Conservation (phyloP, 2,888 invertebrate genomes). For the Cordylochernes scorpioides region DNA sequence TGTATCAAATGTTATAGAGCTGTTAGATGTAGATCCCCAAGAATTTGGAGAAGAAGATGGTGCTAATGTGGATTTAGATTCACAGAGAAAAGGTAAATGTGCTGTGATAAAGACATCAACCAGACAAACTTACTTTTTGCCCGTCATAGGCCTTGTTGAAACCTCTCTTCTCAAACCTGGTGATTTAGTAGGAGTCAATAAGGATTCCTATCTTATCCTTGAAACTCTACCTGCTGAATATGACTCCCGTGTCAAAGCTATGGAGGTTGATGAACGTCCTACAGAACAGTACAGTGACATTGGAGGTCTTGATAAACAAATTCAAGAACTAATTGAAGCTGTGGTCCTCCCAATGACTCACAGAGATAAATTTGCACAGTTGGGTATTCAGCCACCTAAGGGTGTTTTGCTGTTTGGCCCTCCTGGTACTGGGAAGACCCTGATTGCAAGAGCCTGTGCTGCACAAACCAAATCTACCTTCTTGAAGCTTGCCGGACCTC, state of each 20-base stretch:
- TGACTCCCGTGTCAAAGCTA: constrained; percentile 1
- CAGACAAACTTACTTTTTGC: too few species aligned
- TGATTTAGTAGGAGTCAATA: too few species aligned
- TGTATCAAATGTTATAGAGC: too few species aligned
- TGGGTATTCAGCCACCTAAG: constrained; percentile 14
- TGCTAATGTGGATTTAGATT: too few species aligned
- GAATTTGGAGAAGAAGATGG: too few species aligned
- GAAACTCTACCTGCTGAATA: neutral
- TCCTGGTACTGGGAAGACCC: constrained; percentile 3
- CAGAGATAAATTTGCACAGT: constrained; percentile 15
- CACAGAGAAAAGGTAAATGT: too few species aligned
- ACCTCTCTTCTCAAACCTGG: too few species aligned
- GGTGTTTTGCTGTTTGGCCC: constrained; percentile 3
- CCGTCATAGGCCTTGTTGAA: too few species aligned
- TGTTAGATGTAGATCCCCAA: too few species aligned
- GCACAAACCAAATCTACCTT: constrained; percentile 2
- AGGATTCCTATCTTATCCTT: too few species aligned
- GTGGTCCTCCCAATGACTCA: constrained; percentile 16
- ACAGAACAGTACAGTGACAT: constrained; percentile 10
- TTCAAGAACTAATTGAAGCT: constrained; percentile 15
- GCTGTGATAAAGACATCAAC: too few species aligned
- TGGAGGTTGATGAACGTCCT: constrained; percentile 2
- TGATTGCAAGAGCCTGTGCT: constrained; percentile 2
- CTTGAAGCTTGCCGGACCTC: constrained; percentile 2
- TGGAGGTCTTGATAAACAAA: constrained; percentile 17